Evolutionary conservation across 2,888 invertebrate genomes (phyloP), one percentile per base, ranked within the genome.

Genomic region (Dorcus parallelipipedus): DNA sequence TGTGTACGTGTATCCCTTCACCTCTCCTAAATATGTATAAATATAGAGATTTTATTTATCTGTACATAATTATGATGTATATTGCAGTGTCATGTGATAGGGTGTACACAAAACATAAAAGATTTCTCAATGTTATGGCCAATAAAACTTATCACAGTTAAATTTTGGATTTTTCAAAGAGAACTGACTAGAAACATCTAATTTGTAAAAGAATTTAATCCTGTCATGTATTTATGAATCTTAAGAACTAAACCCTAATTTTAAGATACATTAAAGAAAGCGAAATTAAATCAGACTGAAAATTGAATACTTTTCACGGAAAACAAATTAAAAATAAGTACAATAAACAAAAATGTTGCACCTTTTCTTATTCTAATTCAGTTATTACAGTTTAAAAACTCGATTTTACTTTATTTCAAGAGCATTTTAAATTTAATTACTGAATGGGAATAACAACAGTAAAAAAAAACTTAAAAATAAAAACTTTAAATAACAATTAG

Each of bases 141-240:
- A 65, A 67, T 64, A 57, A 65, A 70, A 69, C 58, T 67, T 70
- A 73, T 73, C 73, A 73, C 73, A 73, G 73, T 63, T 65, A 63
- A 65, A 71, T 69, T 73, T 70, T 68, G 67, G 67, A 67, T 66
- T 65, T 64, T 57, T 49, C 38, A 49, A 54, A 40, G 41, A 49
- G 56, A 55, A 64, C 65, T 70, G 73, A 73, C 73, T 73, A 73
- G 73, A 72, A 60, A 64, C 66, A 59, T 59, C 38, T 45, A 33
- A 56, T 40, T 40, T n/a, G 52, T 40, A 20, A 57, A 47, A 49
- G n/a, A 42, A 14, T 50, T 50, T 39, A 40, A 40, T 57, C 57
- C 52, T 57, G 57, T 41, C 42, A 57, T 57, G 52, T 57, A 49
- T 48, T 51, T 47, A 56, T 38, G 14, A 50, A 50, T 43, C 26